phyloP scores from a whole-genome alignment of 2,888 invertebrate species.

The Euzophera pinguis region DNA sequence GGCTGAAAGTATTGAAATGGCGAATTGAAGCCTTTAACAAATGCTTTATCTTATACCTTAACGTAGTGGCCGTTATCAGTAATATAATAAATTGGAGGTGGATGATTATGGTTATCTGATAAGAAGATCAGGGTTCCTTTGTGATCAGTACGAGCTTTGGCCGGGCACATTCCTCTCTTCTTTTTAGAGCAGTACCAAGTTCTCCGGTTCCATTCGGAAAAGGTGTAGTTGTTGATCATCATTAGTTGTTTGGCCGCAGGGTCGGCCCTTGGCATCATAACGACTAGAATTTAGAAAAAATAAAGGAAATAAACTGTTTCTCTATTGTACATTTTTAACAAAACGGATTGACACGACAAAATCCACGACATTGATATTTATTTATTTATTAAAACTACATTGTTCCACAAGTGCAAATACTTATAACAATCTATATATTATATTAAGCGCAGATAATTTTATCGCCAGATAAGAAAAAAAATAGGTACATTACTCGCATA shows the following conservation, averaged over 20 bases:
- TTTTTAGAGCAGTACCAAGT: slow-evolving; percentile 1
- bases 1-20: too few relatives aligned
- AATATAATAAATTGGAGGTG: neutral
- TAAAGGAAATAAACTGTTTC: too few relatives aligned
- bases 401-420: too few relatives aligned
- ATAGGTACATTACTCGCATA: too few relatives aligned
- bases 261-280: neutral
- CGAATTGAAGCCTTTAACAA: too few relatives aligned
- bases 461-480: too few relatives aligned
- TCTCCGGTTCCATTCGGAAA: neutral
- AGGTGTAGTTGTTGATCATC: slow-evolving; percentile 2
- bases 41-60: neutral
- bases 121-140: neutral
- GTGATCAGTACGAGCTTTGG: neutral
- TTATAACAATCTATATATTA: too few relatives aligned
- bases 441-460: too few relatives aligned
- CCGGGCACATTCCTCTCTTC: neutral
- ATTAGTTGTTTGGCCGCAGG: neutral
- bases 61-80: neutral
- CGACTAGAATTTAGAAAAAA: neutral
- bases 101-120: neutral
- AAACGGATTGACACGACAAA: too few relatives aligned
- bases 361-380: too few relatives aligned
- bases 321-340: too few relatives aligned
- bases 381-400: too few relatives aligned